Conservation (phyloP, 1,140 invertebrate species). For the Neoseiulus cucumeris region DNA sequence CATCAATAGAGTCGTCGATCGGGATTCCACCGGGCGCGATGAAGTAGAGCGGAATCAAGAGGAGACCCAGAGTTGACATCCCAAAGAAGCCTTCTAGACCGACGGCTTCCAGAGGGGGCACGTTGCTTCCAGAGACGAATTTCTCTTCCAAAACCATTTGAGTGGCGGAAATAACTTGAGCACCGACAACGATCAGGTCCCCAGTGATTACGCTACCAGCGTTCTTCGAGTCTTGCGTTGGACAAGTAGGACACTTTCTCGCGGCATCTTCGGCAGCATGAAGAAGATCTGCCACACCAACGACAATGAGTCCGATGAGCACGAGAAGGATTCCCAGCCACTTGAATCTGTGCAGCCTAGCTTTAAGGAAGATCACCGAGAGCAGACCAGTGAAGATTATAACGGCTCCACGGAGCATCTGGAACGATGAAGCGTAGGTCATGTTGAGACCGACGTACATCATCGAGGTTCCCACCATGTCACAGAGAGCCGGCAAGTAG, state of each 20-base stretch:
- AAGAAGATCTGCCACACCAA: slow-evolving; percentile 36
- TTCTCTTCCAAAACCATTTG: slow-evolving; percentile 92
- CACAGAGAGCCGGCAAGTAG: slow-evolving; percentile 60
- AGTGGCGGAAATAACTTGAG: slow-evolving; percentile 65
- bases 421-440: slow-evolving; percentile 82
- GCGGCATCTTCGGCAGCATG: background rate
- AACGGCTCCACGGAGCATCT: slow-evolving; percentile 81
- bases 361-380: slow-evolving; percentile 63
- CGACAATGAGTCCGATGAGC: slow-evolving; percentile 54
- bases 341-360: slow-evolving; percentile 43
- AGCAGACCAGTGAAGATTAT: slow-evolving; percentile 81
- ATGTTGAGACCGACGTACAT: slow-evolving; percentile 78
- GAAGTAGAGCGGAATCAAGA: slow-evolving; percentile 65
- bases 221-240: background rate
- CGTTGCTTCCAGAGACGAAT: slow-evolving; percentile 55
- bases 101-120: slow-evolving; percentile 54
- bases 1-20: slow-evolving; percentile 58
- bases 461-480: slow-evolving; percentile 57
- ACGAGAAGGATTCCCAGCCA: slow-evolving; percentile 66
- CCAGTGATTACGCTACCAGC: slow-evolving; percentile 31
- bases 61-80: slow-evolving; percentile 45
- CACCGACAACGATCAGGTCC: slow-evolving; percentile 72
- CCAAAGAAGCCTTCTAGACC: slow-evolving; percentile 88
- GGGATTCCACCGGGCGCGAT: slow-evolving; percentile 31
- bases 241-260: no score